A percentile compares a stretch with the other conserved stretches of the same genome.
Evolutionary conservation across 2,113 vertebrate genomes (phyloP).

Genomic region (Chaetorhynchus papuensis): DNA sequence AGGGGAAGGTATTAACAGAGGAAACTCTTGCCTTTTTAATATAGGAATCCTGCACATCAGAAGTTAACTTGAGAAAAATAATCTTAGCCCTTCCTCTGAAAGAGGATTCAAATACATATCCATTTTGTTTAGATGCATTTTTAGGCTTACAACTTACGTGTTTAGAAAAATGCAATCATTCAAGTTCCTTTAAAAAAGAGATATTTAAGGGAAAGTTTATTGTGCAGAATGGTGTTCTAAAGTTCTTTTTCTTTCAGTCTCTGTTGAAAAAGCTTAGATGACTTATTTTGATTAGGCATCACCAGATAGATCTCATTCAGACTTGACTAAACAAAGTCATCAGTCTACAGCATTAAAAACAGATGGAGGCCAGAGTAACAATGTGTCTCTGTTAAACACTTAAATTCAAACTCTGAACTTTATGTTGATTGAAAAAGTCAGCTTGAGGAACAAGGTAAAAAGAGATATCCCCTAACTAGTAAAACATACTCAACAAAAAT

Average conservation of each 20-base stretch:
- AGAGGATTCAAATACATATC: background rate
- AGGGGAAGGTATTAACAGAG: background rate
- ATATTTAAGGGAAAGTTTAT: background rate
- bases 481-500: background rate
- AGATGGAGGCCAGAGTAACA: background rate
- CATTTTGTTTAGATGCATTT: background rate
- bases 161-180: background rate
- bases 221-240: background rate
- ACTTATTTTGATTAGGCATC: background rate
- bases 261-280: background rate
- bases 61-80: background rate
- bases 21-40: background rate
- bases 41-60: background rate
- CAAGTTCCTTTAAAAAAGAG: background rate
- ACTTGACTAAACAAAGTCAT: background rate
- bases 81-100: background rate
- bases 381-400: background rate
- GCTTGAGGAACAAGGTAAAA: background rate
- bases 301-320: background rate
- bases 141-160: accelerated
- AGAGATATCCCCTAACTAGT: background rate
- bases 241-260: background rate
- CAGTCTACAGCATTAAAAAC: background rate
- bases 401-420: background rate
- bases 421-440: background rate